Evolutionary conservation across 1,140 invertebrate genomes (phyloP).

Genomic region (Plodia interpunctella): DNA sequence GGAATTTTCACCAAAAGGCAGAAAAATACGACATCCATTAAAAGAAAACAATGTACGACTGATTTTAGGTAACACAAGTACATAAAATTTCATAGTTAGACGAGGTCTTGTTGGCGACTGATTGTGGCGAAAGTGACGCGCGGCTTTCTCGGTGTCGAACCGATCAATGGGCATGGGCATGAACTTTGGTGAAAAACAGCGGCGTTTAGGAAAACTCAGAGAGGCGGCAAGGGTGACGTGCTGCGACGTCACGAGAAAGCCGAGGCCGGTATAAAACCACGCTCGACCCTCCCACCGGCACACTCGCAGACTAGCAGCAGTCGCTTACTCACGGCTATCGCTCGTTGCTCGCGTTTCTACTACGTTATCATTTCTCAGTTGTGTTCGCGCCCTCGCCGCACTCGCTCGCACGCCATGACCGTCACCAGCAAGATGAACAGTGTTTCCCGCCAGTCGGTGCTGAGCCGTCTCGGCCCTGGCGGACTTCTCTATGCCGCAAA

Average conservation of each 20-base stretch:
- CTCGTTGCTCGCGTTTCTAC: constrained; percentile 43
- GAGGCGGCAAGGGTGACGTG: constrained; percentile 37
- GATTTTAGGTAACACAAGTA: not conserved
- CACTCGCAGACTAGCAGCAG: constrained; percentile 60
- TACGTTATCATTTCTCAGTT: constrained; percentile 38
- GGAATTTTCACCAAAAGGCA: not conserved
- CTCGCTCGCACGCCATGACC: constrained; percentile 59
- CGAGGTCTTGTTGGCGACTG: constrained; percentile 8
- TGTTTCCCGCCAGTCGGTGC: constrained; percentile 66
- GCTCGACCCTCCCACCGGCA: constrained; percentile 52
- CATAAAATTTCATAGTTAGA: not conserved
- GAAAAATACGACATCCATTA: not conserved
- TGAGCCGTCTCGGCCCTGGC: constrained; percentile 64
- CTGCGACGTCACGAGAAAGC: constrained; percentile 58
- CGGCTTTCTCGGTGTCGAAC: constrained; percentile 19
- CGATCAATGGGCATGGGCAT: constrained; percentile 43
- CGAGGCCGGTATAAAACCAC: constrained; percentile 70
- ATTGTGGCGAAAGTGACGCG: constrained; percentile 16
- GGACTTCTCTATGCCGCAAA: constrained; percentile 66
- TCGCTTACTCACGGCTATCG: constrained; percentile 44
- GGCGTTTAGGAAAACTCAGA: constrained; percentile 40
- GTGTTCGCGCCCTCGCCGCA: constrained; percentile 42
- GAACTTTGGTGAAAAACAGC: constrained; percentile 40
- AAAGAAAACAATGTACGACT: not conserved
- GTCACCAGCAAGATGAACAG: constrained; percentile 75